These are phyloP conservation scores for Dendrophyllia cribrosa DNA, from an alignment of 64 coral and sea anemone genomes.

Conservation along the genomic window DNA sequence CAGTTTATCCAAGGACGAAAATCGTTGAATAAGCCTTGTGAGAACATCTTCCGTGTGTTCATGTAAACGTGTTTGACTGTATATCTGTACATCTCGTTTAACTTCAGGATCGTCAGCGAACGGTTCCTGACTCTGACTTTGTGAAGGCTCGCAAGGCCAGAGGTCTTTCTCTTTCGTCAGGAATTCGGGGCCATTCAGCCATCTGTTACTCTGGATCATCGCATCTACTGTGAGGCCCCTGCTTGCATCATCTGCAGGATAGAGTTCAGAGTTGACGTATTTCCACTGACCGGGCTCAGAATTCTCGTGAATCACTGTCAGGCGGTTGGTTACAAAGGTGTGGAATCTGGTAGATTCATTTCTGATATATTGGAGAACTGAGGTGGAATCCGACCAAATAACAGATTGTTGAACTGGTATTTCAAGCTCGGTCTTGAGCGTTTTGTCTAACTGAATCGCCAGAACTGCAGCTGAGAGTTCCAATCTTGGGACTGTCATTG, in stretches of 20 bases:
- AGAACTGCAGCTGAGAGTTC: constrained; percentile 45
- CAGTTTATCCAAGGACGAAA: no score
- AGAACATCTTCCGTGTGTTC: no score
- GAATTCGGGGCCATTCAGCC: no score
- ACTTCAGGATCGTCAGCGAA: no score
- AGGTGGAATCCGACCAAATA: constrained; percentile 43
- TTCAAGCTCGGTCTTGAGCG: background rate
- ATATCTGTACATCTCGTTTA: no score
- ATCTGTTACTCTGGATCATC: no score
- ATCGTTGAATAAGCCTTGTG: no score
- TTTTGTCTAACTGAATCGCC: background rate
- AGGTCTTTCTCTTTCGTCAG: no score
- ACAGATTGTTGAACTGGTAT: background rate
- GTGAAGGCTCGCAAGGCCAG: no score
- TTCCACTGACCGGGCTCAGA: constrained; percentile 11
- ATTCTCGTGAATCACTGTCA: constrained; percentile 18
- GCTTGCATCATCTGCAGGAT: constrained; percentile 40
- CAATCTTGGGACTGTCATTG: constrained; percentile 32
- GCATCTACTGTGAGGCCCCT: no score
- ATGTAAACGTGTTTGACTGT: no score
- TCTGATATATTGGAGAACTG: constrained; percentile 33
- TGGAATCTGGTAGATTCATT: constrained; percentile 18
- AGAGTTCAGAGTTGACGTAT: constrained; percentile 19
- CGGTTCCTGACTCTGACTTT: no score
- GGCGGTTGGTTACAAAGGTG: constrained; percentile 1